A percentile compares a stretch with the other conserved stretches of the same genome.
Conservation (phyloP, 2,113 vertebrate species). For the Lasiurus cinereus region DNA sequence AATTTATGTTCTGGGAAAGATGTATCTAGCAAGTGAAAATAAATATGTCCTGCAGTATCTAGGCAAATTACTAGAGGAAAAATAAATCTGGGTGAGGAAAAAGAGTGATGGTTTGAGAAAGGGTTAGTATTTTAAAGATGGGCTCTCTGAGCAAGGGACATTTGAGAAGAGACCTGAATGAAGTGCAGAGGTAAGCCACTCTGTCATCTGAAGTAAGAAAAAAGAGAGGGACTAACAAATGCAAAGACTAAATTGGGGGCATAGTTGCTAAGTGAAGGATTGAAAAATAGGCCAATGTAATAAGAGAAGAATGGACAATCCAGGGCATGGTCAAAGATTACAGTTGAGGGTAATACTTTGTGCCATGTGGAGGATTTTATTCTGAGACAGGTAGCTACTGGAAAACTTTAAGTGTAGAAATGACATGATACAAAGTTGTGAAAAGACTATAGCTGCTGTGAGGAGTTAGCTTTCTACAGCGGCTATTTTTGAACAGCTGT, state of each 20-base stretch:
- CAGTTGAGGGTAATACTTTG: background rate
- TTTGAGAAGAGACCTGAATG: background rate
- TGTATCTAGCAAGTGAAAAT: background rate
- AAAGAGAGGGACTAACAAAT: background rate
- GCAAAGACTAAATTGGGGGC: background rate
- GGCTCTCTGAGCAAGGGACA: background rate
- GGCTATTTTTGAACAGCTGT: slow-evolving; percentile 57
- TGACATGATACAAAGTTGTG: background rate
- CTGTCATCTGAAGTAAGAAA: background rate
- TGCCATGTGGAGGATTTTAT: background rate
- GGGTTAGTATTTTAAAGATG: background rate
- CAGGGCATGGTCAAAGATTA: background rate
- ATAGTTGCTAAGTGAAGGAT: background rate
- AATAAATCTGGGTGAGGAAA: background rate
- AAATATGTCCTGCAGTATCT: background rate
- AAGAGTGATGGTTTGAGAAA: background rate
- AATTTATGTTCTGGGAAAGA: background rate
- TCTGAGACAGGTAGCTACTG: background rate
- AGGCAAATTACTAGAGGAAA: background rate
- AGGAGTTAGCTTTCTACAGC: background rate
- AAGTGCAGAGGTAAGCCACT: background rate
- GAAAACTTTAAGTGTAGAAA: background rate
- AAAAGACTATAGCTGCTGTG: background rate
- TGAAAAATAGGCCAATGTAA: background rate
- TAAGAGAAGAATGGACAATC: background rate